phyloP scores from a whole-genome alignment of 2,888 invertebrate species.

The Drosophila anceps region DNA sequence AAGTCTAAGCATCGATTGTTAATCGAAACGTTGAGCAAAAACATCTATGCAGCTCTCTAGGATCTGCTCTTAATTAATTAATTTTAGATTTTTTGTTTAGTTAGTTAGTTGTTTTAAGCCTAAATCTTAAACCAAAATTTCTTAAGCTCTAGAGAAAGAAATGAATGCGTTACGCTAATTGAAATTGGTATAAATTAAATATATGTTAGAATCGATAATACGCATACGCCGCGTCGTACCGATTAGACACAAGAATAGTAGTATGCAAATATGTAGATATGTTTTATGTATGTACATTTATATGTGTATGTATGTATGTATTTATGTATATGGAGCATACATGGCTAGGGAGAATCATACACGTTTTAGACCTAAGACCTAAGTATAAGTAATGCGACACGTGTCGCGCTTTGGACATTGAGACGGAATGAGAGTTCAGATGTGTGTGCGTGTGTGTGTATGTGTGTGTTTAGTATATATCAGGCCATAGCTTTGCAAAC shows the following conservation, averaged over 20 bases:
- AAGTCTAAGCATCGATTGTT: slow-evolving; percentile 50
- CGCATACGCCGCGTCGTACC: slow-evolving; percentile 58
- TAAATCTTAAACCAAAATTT: slow-evolving; percentile 56
- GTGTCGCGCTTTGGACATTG: slow-evolving; percentile 70
- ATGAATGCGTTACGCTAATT: slow-evolving; percentile 63
- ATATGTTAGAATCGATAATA: slow-evolving; percentile 34
- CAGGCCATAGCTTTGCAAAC: neutral
- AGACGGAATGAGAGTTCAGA: slow-evolving; percentile 68
- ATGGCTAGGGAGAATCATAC: slow-evolving; percentile 63
- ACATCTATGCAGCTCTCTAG: slow-evolving; percentile 68
- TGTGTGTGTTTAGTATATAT: neutral
- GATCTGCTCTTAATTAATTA: slow-evolving; percentile 56
- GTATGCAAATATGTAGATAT: neutral
- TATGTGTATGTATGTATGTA: slow-evolving; percentile 12
- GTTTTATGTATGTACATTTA: slow-evolving; percentile 6
- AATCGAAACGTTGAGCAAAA: slow-evolving; percentile 41
- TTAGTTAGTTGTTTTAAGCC: slow-evolving; percentile 39
- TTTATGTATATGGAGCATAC: slow-evolving; percentile 42
- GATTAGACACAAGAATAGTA: slow-evolving; percentile 55
- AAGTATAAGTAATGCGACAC: slow-evolving; percentile 54
- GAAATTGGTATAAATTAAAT: slow-evolving; percentile 33
- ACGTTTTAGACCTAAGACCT: slow-evolving; percentile 69
- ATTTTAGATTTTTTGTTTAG: neutral
- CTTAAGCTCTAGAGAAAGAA: slow-evolving; percentile 61
- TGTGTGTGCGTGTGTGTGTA: slow-evolving; percentile 20